Evolutionary conservation across 2,113 vertebrate species (phyloP), one percentile per base, ranked within the genome.

Genomic region (Macrotis lagotis): DNA sequence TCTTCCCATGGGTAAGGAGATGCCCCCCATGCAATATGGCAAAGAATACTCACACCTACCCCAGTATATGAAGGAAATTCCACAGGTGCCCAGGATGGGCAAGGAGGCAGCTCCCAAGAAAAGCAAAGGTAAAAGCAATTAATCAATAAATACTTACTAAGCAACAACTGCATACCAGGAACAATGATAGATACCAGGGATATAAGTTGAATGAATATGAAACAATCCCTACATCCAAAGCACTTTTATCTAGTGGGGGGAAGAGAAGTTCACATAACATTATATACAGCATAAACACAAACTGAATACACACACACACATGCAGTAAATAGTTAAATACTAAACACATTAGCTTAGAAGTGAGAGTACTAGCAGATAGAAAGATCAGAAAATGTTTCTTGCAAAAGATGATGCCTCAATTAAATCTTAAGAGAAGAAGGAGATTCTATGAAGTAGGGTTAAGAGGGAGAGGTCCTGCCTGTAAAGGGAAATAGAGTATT

Each of bases 1-100:
- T 24, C 98, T 98, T 93, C 98, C 98, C 0, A 98, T 99, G 98
- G 99, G 99, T 98, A 99, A 99, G 98, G 99, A 99, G 94, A 59
- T 99, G 92, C 99, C 99, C 51, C 99, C 99, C 66, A 98, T 99
- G 98, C 99, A 99, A 25, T 99, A 99, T 0, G 99, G 98, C 92
- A 99, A 99, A 91, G 99, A 99, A 94, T 99, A 99, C 95, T 98
- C 99, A 89, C 98, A 99, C 3, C 96, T 99, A 92, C 99, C 99
- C 92, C 99, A 99, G 25, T 99, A 99, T 98, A 98, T 99, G 98
- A 99, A 99, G 98, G 99, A 99, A 92, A 96, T 99, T 10, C 99
- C 99, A 0, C 99, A 99, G 91, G 98, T 99, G 94, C 99, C 99
- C 50, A 98, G 99, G 97, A 99, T 99, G 2, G 99, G 99, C 97